Base-by-base conservation (phyloP, 1,140 invertebrate genomes). In the Hycleus phaleratus region DNA sequence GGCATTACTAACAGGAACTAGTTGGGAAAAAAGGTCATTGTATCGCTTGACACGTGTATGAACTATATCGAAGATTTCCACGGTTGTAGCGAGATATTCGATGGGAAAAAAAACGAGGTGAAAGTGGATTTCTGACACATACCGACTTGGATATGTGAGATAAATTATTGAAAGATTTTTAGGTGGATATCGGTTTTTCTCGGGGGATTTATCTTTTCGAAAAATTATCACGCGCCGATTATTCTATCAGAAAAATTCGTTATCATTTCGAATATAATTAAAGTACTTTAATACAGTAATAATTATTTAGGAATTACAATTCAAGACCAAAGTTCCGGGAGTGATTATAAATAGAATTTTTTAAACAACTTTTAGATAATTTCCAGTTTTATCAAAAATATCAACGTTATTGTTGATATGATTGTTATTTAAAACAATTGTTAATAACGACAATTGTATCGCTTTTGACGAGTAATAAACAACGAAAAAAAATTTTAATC, bases 101-200 rank as follows among this genome's bases (percentile, higher is more conserved):
- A 18, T 46, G 38, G 46, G 26, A 38, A 38, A 11, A 39, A 75
- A 71, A n/a, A 71, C 64, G 0, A 18, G 66, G 62, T 51, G 63
- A 66, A 25, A 61, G 68, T 32, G 18, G 18, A 1, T 18, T 18
- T 18, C 18, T 18, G 18, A 18, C 18, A 18, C 18, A 18, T 18
- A 18, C 18, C 32, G 32, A 32, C 32, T 32, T 32, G 32, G 7
- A 7, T 32, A 32, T 32, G 32, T 32, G 32, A 32, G 32, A 32
- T 32, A 32, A 7, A 32, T 5, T 5, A 0, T 5, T 32, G 32
- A 32, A 32, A 32, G 59, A 68, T 66, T 57, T 69, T 73, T 49
- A 62, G 49, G 1, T 71, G 71, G 40, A 67, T 62, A 38, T 70
- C 73, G 61, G 65, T 71, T 12, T 60, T 75, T 38, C 70, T 75